phyloP scores from a whole-genome alignment of 1,140 invertebrate species.

The Lasioglossum albipes region DNA sequence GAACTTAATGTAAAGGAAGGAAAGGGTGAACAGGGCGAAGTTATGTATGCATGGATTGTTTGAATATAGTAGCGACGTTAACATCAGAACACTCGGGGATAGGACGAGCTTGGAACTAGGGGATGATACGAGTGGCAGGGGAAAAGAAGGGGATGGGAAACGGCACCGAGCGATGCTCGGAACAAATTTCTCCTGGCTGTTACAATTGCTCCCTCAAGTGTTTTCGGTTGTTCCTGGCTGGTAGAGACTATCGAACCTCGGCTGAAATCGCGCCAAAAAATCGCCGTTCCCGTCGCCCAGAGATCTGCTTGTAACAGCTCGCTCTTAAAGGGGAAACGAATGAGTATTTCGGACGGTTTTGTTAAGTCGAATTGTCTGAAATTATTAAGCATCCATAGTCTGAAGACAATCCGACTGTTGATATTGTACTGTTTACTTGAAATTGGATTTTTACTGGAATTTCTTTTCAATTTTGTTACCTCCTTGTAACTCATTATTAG shows the following conservation, averaged over 20 bases:
- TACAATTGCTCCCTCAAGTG: slow-evolving; percentile 57
- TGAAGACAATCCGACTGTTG: too few species aligned
- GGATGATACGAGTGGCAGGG: slow-evolving; percentile 31
- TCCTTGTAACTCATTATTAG: too few species aligned
- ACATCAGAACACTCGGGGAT: slow-evolving; percentile 66
- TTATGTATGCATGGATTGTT: slow-evolving; percentile 71
- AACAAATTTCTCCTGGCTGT: slow-evolving; percentile 50
- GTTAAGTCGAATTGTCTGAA: too few species aligned
- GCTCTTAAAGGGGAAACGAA: too few species aligned
- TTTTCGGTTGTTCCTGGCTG: slow-evolving; percentile 43
- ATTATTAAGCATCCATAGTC: too few species aligned
- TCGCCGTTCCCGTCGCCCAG: slow-evolving; percentile 8
- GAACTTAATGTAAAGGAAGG: slow-evolving; percentile 43
- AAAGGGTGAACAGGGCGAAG: slow-evolving; percentile 44
- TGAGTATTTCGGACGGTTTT: too few species aligned
- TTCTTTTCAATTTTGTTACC: too few species aligned
- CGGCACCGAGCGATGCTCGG: slow-evolving; percentile 19
- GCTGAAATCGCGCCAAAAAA: slow-evolving; percentile 43
- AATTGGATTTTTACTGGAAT: too few species aligned
- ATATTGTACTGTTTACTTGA: too few species aligned
- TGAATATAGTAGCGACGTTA: slow-evolving; percentile 72
- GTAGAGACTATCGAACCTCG: slow-evolving; percentile 39
- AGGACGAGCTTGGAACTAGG: slow-evolving; percentile 30
- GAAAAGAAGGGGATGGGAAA: slow-evolving; percentile 19
- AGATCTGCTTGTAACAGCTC: too few species aligned